Conservation (phyloP, 2,797 vertebrate species). For the Tadarida brasiliensis region DNA sequence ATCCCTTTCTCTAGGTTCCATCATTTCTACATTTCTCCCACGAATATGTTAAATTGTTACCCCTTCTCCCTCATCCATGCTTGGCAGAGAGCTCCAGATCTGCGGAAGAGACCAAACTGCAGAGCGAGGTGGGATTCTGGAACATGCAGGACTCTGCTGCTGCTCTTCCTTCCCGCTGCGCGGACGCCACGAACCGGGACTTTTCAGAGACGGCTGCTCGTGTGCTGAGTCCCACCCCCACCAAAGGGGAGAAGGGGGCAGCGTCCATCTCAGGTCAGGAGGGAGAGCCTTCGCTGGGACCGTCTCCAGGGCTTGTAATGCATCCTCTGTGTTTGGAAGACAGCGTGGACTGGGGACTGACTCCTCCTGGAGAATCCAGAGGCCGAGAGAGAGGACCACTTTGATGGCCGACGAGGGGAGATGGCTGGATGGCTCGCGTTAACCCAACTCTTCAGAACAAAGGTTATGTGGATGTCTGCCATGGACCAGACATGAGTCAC, state of each 20-base stretch:
- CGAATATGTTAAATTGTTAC: no score
- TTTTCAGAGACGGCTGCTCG: no score
- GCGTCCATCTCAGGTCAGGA: neutral
- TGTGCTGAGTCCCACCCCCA: neutral
- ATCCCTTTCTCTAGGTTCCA: no score
- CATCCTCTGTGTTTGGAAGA: neutral
- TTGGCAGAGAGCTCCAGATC: no score
- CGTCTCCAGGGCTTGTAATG: no score
- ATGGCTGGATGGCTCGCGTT: neutral
- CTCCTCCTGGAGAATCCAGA: neutral
- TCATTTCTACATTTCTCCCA: no score
- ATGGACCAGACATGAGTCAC: neutral
- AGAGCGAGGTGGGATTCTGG: no score
- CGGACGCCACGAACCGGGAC: no score
- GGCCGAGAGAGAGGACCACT: neutral
- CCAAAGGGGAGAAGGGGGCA: neutral
- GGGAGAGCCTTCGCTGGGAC: neutral
- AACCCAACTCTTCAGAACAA: neutral
- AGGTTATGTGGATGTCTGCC: neutral
- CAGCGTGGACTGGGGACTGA: neutral
- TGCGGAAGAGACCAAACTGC: no score
- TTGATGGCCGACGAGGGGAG: neutral
- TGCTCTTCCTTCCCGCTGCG: no score
- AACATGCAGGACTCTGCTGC: no score
- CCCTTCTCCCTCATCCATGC: no score